Base-by-base conservation (phyloP, 2,113 vertebrate species). In the Rhizomys pruinosus region DNA sequence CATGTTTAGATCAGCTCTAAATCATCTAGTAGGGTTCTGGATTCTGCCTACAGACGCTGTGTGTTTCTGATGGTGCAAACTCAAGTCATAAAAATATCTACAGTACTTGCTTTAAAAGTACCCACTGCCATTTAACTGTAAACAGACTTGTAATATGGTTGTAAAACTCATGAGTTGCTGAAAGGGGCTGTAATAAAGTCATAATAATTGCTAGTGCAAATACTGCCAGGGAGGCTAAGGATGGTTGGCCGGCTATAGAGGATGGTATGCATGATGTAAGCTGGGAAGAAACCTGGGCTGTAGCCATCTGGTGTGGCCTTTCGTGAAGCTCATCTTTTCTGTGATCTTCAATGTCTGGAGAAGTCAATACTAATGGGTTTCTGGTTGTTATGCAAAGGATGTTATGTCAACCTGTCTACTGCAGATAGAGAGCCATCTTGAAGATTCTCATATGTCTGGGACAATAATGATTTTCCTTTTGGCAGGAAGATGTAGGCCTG, bases 151-250 rank as follows among this genome's bases (percentile, higher is more conserved):
- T 96, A 97, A 97, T 95, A 91, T 96, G 92, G 90, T 87, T 94
- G 93, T 97, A 96, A 97, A 97, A 94, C 96, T 97, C 96, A 95
- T 86, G 94, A 96, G 92, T 96, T 97, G 95, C 96, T 95, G 96
- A 97, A 96, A 97, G 86, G 93, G 85, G 89, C 93, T 87, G 80
- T 96, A 97, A 97, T 97, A 95, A 97, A 97, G 76, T 71, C 52
- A 76, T 95, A 96, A 96, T 91, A 93, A 96, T 95, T 23, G 42
- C 90, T 93, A 88, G 89, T 42, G 2, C 71, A 96, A 95, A 90
- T 79, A 93, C 44, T 57, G 20, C 55, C 73, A 84, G 92, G 88
- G 92, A 96, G 64, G 44, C 69, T 27, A 52, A 42, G 34, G 64
- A 52, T 86, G 71, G 92, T 5, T 93, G 93, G 92, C 80, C 82